phyloP scores from a whole-genome alignment of 1,140 invertebrate species.

The Mercenaria mercenaria region DNA sequence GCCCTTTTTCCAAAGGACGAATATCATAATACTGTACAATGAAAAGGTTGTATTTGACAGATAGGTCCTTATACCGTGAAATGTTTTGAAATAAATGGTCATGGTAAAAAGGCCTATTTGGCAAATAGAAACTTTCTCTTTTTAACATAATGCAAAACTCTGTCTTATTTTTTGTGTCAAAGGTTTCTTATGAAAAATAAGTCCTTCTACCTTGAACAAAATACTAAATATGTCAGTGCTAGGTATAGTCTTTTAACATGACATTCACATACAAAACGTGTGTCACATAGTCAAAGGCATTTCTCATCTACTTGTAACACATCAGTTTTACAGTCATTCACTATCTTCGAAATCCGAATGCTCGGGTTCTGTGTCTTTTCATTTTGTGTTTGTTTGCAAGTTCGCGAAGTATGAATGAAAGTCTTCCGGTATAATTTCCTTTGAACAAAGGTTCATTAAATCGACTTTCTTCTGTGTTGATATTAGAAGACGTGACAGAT shows the following conservation, averaged over 20 bases:
- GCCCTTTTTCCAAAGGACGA: background rate
- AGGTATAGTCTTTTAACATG: no score
- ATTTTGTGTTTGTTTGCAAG: background rate
- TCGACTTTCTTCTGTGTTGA: background rate
- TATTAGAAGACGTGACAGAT: background rate
- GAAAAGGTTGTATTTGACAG: background rate
- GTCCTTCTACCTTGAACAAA: background rate
- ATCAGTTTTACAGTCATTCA: background rate
- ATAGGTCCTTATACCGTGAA: background rate
- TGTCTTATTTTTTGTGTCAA: background rate
- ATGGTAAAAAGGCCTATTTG: background rate
- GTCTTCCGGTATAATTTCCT: constrained; percentile 18
- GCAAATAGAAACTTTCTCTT: background rate
- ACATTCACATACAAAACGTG: no score
- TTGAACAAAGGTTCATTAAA: background rate
- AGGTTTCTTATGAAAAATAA: background rate
- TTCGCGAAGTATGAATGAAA: background rate
- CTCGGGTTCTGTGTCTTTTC: background rate
- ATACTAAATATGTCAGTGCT: no score
- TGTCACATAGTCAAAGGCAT: no score
- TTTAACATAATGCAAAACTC: background rate
- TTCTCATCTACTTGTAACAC: no score
- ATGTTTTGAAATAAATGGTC: background rate
- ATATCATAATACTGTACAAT: background rate
- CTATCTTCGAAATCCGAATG: background rate